These are phyloP conservation scores for Pheosia tremula DNA, from an alignment of 2,888 invertebrate genomes.

Conservation along the genomic window DNA sequence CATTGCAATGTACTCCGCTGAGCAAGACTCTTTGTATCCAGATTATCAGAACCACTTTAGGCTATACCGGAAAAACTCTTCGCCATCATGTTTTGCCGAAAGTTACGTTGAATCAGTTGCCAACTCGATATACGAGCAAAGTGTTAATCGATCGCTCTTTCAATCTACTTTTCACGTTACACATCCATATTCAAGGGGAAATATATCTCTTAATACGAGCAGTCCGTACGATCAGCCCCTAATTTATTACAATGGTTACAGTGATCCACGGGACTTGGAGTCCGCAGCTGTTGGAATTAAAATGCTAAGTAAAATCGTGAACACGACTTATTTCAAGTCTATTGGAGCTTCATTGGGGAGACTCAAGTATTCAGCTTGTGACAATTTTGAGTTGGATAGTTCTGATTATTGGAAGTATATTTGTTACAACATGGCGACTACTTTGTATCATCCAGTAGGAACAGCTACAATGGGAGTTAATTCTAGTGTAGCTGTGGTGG, in stretches of 20 bases:
- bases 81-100: too few species aligned
- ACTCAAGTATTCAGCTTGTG: conserved; percentile 4
- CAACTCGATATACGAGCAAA: too few species aligned
- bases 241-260: not conserved
- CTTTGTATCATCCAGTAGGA: conserved; percentile 2
- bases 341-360: not conserved
- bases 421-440: not conserved
- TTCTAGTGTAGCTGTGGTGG: conserved; percentile 72
- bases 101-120: too few species aligned
- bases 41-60: too few species aligned
- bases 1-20: too few species aligned
- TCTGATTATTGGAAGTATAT: conserved; percentile 36
- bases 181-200: not conserved
- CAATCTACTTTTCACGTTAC: too few species aligned
- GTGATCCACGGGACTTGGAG: not conserved
- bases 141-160: too few species aligned
- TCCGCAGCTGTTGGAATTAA: not conserved
- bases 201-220: not conserved
- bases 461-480: conserved; percentile 2
- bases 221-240: not conserved
- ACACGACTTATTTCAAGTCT: conserved; percentile 9
- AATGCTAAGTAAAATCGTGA: conserved; percentile 4
- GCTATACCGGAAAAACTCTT: too few species aligned
- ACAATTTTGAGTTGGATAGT: conserved; percentile 39
- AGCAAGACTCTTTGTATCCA: too few species aligned